Conservation (phyloP, 2,888 invertebrate genomes). For the Sesamia inferens region DNA sequence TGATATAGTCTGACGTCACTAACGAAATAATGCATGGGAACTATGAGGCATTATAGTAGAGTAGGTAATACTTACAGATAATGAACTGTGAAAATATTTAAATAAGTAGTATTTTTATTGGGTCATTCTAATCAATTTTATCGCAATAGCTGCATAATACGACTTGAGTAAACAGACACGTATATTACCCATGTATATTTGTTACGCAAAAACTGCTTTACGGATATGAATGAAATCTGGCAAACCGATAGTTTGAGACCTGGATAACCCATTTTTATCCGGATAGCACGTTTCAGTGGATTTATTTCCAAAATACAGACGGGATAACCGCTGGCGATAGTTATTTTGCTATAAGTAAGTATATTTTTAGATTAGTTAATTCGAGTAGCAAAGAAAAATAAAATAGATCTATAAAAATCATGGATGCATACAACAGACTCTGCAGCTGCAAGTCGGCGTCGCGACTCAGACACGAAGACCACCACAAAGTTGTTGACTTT, state of each 20-base stretch:
- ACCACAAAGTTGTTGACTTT: neutral
- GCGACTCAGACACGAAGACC: neutral
- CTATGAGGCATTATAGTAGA: constrained; percentile 5
- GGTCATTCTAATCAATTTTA: neutral
- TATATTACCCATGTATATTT: neutral
- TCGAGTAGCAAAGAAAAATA: neutral
- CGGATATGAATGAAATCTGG: neutral
- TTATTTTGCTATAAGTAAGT: neutral
- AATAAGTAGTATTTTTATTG: neutral
- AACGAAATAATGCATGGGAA: constrained; percentile 31
- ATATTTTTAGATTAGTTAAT: too few species aligned
- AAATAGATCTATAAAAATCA: neutral
- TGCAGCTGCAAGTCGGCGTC: neutral
- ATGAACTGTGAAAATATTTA: neutral
- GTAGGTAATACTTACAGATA: neutral
- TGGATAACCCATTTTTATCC: neutral
- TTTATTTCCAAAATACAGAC: neutral
- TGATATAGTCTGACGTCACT: constrained; percentile 4
- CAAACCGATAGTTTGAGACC: neutral
- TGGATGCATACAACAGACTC: neutral
- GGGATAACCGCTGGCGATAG: neutral
- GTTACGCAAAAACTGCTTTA: neutral
- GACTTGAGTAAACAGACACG: neutral
- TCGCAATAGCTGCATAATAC: neutral
- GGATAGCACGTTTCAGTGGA: neutral